Evolutionary conservation across 2,888 invertebrate species (phyloP).

Genomic region (Pachymerium ferrugineum): DNA sequence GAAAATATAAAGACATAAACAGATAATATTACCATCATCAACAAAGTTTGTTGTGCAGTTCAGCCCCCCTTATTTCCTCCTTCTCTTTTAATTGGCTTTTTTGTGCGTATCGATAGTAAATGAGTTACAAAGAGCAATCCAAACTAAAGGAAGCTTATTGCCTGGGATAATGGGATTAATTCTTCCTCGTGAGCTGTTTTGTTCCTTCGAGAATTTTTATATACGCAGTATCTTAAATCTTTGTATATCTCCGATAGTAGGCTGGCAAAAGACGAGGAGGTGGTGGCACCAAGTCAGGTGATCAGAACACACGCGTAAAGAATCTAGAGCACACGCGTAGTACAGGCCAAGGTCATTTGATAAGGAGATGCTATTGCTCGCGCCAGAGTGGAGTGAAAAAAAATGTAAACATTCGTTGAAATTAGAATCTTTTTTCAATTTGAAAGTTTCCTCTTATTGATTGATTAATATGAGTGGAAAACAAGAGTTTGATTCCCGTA

Average conservation of each 20-base stretch:
- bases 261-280: background rate
- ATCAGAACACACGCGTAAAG: background rate
- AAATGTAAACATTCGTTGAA: background rate
- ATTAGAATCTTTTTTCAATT: too few species aligned
- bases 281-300: background rate
- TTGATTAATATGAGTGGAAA: too few species aligned
- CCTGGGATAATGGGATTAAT: background rate
- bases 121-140: background rate
- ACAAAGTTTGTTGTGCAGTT: background rate
- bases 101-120: background rate
- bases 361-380: background rate
- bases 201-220: background rate
- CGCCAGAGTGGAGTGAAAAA: background rate
- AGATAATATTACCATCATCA: background rate
- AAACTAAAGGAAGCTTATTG: background rate
- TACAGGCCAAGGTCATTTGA: background rate
- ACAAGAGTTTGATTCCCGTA: too few species aligned
- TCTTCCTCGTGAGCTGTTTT: background rate
- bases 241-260: background rate
- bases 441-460: too few species aligned
- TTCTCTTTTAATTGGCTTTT: background rate
- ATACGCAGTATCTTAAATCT: background rate
- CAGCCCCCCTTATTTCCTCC: background rate
- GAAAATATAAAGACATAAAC: too few species aligned
- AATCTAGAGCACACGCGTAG: constrained; percentile 13